Evolutionary conservation across 2,888 invertebrate genomes (phyloP).

Genomic region (Trachelus stipa): DNA sequence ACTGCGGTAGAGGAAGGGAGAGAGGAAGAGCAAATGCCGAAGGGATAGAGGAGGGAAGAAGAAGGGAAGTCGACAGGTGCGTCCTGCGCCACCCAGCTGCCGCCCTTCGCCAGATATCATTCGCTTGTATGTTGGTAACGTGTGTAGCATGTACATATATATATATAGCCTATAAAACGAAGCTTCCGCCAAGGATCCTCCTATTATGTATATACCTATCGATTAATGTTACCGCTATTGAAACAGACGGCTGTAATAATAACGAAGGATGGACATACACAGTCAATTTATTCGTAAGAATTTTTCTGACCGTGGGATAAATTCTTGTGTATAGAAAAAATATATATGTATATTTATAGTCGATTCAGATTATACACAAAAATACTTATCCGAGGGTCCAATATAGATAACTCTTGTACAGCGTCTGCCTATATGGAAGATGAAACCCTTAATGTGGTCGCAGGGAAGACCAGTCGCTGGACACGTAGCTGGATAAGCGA

Average conservation of each 20-base stretch:
- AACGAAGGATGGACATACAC: not conserved
- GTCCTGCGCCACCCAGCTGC: slow-evolving; percentile 61
- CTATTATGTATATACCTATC: slow-evolving; percentile 26
- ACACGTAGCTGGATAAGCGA: not conserved
- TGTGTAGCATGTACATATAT: not conserved
- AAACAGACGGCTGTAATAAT: not conserved
- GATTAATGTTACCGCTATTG: slow-evolving; percentile 34
- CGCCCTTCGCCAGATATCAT: slow-evolving; percentile 53
- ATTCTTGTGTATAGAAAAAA: not conserved
- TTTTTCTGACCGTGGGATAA: not conserved
- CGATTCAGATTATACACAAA: no score
- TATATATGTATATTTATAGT: no score
- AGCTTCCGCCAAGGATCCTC: slow-evolving; percentile 35
- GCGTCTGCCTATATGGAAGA: not conserved
- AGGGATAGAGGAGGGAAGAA: not conserved
- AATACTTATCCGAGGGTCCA: not conserved
- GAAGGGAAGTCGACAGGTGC: slow-evolving; percentile 60
- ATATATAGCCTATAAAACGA: slow-evolving; percentile 7
- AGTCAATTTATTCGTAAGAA: not conserved
- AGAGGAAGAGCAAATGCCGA: not conserved
- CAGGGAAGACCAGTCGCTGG: not conserved
- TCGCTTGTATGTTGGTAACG: slow-evolving; percentile 24
- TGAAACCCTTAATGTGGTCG: not conserved
- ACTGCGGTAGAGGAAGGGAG: not conserved
- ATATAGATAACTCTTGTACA: not conserved